Conservation (phyloP, 2,113 vertebrate species). For the Odobenus rosmarus region DNA sequence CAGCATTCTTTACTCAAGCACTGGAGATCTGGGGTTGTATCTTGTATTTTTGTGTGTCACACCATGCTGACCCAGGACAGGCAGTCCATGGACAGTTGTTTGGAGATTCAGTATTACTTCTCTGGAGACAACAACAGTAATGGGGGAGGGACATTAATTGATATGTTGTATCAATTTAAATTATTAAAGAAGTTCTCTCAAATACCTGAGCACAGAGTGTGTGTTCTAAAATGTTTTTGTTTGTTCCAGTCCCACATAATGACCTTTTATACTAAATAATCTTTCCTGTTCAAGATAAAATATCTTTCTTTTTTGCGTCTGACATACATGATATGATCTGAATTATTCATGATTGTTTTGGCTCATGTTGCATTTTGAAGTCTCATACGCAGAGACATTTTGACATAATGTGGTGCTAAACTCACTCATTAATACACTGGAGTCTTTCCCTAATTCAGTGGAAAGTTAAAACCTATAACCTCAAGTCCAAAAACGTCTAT, state of each 20-base stretch:
- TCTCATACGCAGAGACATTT: background rate
- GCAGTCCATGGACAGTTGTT: background rate
- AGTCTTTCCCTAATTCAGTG: background rate
- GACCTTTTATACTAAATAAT: background rate
- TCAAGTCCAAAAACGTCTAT: background rate
- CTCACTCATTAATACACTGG: background rate
- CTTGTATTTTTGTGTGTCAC: background rate
- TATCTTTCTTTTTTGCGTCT: background rate
- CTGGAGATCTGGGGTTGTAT: background rate
- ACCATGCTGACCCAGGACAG: no score
- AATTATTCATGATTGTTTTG: conserved; percentile 35
- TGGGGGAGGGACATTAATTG: background rate
- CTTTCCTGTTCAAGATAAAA: background rate
- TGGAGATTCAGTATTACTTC: background rate
- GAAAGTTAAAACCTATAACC: background rate
- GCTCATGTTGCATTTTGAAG: conserved; percentile 14
- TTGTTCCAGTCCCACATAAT: background rate
- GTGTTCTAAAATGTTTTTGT: background rate
- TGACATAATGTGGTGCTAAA: background rate
- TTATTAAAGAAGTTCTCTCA: background rate
- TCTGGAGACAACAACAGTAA: background rate
- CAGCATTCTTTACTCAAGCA: background rate
- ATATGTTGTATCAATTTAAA: background rate
- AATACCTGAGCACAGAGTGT: background rate
- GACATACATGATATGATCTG: background rate